Base-by-base conservation (phyloP, 2,797 vertebrate genomes). In the Alfaro cultratus region DNA sequence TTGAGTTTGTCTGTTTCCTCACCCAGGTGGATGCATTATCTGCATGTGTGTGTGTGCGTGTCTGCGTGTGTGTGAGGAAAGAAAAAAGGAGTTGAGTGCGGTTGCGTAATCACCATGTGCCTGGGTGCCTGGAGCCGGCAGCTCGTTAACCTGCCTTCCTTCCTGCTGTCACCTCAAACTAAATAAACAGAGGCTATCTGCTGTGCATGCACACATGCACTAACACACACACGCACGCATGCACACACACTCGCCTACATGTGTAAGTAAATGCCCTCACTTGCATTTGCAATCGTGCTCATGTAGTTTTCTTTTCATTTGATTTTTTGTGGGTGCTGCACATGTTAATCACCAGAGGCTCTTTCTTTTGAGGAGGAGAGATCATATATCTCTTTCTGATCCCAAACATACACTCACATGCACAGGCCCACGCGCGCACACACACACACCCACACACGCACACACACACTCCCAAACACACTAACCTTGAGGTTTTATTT, bases 81-180 rank as follows among this genome's bases (percentile, higher is more conserved):
- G 55, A 34, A 87, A 85, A 86, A 83, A 91, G 88, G 87, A 93
- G 90, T 91, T 92, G 90, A 92, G 88, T 76, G 86, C 73, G 76
- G 86, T 95, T 95, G 93, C 89, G 87, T 94, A 96, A 94, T 93
- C 92, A 87, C 92, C 92, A 92, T 93, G 91, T 93, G 91, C 88
- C 89, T 87, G 80, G 88, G 88, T 90, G 92, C 93, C 91, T 93
- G 92, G 81, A 89, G 89, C 92, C 90, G 88, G 93, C 91, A 93
- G 92, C 94, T 95, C 87, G 93, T 95, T 95, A 95, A 95, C 95
- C 93, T 95, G 88, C 91, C 94, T 94, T 94, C 94, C 94, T 94
- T 95, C 94, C 95, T 96, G 93, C 95, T 94, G 94, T 95, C 95
- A 95, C 91, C 91, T 94, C 94, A 94, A 95, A 93, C 91, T 95